Evolutionary conservation across 2,797 vertebrate genomes (phyloP).

Genomic region (Cyprinodon diabolis): DNA sequence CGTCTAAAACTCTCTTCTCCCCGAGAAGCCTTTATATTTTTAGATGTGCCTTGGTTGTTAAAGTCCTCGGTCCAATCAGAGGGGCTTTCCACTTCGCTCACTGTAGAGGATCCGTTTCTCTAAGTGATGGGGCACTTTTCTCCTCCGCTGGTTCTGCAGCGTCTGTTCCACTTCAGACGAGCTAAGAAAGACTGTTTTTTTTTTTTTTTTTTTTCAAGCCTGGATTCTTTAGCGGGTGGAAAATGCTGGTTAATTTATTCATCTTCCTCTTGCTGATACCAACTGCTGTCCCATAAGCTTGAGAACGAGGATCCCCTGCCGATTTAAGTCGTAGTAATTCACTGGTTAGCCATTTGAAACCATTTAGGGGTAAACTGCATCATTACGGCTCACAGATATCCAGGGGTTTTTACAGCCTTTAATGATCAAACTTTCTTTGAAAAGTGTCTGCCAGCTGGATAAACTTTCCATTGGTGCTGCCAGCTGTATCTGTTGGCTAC

Average conservation of each 20-base stretch:
- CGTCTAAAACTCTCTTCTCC: conserved; percentile 21
- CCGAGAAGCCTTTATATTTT: conserved; percentile 46
- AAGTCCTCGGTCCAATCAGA: conserved; percentile 35
- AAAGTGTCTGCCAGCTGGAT: neutral
- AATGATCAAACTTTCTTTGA: neutral
- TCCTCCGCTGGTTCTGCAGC: conserved; percentile 27
- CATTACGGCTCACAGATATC: neutral
- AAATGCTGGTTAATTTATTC: neutral
- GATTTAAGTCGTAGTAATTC: neutral
- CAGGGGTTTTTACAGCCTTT: neutral
- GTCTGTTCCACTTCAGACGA: conserved; percentile 15
- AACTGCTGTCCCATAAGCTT: neutral
- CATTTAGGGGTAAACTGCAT: neutral
- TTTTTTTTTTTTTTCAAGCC: too few species aligned
- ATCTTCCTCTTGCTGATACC: neutral
- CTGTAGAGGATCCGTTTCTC: conserved; percentile 15
- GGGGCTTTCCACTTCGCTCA: conserved; percentile 25
- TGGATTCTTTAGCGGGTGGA: neutral
- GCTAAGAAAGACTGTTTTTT: neutral
- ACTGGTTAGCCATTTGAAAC: neutral
- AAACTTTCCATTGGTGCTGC: neutral
- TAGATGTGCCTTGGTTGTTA: conserved; percentile 44
- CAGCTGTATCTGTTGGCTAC: neutral
- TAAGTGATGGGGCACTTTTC: conserved; percentile 38
- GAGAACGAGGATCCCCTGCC: neutral